A percentile compares a stretch with the other conserved stretches of the same genome.
Conservation (phyloP, 2,113 vertebrate genomes). For the Plecotus auritus region DNA sequence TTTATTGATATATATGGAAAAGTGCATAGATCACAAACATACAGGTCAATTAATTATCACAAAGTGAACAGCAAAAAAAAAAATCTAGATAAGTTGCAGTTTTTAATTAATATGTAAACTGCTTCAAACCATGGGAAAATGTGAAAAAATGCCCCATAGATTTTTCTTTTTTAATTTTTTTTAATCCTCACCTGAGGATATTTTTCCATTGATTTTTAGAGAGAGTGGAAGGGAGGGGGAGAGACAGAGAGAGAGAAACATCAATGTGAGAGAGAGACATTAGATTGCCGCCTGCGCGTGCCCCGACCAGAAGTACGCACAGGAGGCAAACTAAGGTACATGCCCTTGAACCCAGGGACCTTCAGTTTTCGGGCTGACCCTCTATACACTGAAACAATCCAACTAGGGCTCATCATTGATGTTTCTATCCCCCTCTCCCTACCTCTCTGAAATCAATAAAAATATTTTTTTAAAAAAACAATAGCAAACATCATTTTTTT, state of each 20-base stretch:
- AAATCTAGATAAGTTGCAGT: background rate
- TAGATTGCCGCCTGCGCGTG: background rate
- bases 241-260: background rate
- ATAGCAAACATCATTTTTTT: background rate
- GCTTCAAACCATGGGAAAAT: background rate
- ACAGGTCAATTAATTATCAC: background rate
- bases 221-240: background rate
- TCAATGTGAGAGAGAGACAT: background rate
- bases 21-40: background rate
- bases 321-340: too few relatives aligned
- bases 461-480: background rate
- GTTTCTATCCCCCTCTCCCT: background rate
- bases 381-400: too few relatives aligned
- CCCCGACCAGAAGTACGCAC: background rate
- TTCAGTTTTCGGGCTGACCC: too few relatives aligned
- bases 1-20: background rate
- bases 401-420: background rate
- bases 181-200: background rate
- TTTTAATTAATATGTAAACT: slow-evolving; percentile 13
- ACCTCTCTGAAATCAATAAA: background rate
- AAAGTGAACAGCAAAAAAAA: background rate
- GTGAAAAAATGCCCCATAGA: background rate
- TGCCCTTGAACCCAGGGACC: too few relatives aligned
- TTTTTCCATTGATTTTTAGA: background rate
- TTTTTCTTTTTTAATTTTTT: background rate